Evolutionary conservation across 2,888 invertebrate genomes (phyloP).

Genomic region (Creontiades dilutus): DNA sequence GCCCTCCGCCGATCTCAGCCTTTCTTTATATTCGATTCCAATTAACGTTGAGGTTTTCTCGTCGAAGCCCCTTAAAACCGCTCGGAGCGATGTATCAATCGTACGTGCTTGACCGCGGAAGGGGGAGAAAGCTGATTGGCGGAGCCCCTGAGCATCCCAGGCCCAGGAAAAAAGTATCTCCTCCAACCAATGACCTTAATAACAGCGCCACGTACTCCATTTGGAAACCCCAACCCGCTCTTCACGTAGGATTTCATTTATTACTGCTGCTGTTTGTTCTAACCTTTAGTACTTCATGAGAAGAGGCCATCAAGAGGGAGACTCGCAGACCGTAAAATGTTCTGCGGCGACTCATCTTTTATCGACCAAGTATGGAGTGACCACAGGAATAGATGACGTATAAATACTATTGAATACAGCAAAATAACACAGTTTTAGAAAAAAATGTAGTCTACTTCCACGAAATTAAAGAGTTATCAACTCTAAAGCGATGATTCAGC

Average conservation of each 20-base stretch:
- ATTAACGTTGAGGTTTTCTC: conserved; percentile 35
- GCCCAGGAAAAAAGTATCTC: conserved; percentile 10
- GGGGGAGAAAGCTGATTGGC: conserved; percentile 38
- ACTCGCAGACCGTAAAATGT: not conserved
- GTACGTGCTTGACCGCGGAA: conserved; percentile 42
- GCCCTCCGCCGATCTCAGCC: not conserved
- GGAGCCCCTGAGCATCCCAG: not conserved
- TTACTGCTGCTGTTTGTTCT: conserved; percentile 38
- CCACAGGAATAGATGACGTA: no score
- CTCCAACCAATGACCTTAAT: not conserved
- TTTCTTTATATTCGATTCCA: conserved; percentile 50
- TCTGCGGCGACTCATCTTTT: no score
- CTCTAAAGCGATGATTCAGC: no score
- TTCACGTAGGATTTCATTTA: conserved; percentile 45
- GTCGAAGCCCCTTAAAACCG: not conserved
- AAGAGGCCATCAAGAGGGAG: not conserved
- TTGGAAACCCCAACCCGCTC: conserved; percentile 5
- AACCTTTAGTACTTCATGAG: conserved; percentile 13
- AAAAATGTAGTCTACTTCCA: no score
- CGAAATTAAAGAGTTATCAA: no score
- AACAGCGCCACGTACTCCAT: conserved; percentile 16
- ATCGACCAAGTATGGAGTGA: no score
- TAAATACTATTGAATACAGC: no score
- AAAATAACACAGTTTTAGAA: no score
- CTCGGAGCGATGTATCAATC: conserved; percentile 25